These are phyloP conservation scores for Odontomyia ornata DNA, from an alignment of 2,888 invertebrate genomes.

Conservation along the genomic window DNA sequence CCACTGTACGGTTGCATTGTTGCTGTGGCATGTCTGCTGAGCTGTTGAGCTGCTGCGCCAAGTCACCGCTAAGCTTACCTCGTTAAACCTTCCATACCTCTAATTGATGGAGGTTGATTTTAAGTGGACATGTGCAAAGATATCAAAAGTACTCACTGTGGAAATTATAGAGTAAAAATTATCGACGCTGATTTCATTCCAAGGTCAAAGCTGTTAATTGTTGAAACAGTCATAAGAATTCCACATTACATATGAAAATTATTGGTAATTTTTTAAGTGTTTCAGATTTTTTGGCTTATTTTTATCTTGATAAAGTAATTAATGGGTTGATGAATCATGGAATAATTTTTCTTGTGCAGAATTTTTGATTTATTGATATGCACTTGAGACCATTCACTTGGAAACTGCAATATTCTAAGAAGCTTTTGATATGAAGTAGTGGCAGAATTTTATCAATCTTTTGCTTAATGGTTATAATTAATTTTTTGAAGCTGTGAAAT, in stretches of 20 bases:
- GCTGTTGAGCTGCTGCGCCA: not conserved
- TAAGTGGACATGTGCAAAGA: conserved; percentile 10
- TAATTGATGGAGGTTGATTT: conserved; percentile 3
- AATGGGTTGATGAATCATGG: no score
- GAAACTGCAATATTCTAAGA: no score
- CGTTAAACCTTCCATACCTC: not conserved
- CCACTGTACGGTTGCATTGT: not conserved
- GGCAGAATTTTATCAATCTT: no score
- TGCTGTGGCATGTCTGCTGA: not conserved
- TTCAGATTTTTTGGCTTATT: not conserved
- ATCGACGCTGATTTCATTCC: conserved; percentile 4
- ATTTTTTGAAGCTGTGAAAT: no score
- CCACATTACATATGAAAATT: not conserved
- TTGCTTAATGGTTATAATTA: no score
- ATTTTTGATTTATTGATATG: no score
- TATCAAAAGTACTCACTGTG: not conserved
- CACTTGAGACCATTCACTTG: no score
- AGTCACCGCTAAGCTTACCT: not conserved
- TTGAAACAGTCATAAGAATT: not conserved
- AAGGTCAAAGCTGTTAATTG: conserved; percentile 16
- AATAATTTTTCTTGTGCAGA: no score
- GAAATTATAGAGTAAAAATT: conserved; percentile 5
- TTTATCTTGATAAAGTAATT: not conserved
- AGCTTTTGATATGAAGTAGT: no score
- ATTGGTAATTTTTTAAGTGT: not conserved